Conservation (phyloP, 2,113 vertebrate genomes). For the Quiscalus mexicanus region DNA sequence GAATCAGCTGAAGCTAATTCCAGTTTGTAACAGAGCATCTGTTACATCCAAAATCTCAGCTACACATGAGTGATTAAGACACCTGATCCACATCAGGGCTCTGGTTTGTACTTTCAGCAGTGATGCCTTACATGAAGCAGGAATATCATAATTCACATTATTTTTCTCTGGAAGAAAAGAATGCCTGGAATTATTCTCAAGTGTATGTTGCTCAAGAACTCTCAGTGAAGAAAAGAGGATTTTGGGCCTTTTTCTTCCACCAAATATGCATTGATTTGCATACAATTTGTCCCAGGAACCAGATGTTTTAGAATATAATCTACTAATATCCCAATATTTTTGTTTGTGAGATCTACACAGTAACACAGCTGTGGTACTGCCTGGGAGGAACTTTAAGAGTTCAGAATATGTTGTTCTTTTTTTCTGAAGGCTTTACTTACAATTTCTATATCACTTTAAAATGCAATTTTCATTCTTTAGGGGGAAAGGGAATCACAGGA, state of each 20-base stretch:
- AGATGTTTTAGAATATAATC: neutral
- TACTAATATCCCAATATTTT: neutral
- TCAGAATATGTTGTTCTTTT: neutral
- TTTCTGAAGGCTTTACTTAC: neutral
- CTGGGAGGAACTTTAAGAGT: neutral
- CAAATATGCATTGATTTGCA: neutral
- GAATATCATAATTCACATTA: neutral
- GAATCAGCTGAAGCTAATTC: neutral
- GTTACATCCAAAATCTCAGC: neutral
- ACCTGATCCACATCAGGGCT: neutral
- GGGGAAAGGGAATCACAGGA: neutral
- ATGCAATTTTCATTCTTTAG: neutral
- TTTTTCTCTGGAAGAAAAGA: neutral
- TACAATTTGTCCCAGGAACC: neutral
- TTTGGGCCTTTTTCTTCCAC: neutral
- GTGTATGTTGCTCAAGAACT: neutral
- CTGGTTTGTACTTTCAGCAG: neutral
- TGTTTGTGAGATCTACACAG: neutral
- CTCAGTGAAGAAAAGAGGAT: neutral
- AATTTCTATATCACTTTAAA: neutral
- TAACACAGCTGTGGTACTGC: neutral
- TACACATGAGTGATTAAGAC: neutral
- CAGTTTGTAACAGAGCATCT: neutral
- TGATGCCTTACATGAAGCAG: neutral
- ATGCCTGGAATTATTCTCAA: neutral